These are phyloP conservation scores for Fissipunctia ypsillon DNA, from an alignment of 2,888 invertebrate genomes.

Conservation along the genomic window DNA sequence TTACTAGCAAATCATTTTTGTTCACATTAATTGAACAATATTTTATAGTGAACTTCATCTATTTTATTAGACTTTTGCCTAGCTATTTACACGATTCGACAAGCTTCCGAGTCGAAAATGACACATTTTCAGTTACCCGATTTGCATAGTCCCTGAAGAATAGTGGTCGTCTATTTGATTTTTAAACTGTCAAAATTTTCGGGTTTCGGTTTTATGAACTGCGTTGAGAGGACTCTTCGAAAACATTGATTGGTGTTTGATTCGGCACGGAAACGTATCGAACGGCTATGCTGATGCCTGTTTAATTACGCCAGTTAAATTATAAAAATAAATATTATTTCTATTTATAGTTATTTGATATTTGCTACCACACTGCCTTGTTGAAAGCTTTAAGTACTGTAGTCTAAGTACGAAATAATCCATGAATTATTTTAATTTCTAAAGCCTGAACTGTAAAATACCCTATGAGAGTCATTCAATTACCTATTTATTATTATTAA, in stretches of 20 bases:
- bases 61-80: too few relatives aligned
- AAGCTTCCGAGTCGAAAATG: too few relatives aligned
- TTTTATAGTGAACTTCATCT: not conserved
- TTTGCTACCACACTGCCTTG: slow-evolving; percentile 58
- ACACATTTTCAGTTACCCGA: too few relatives aligned
- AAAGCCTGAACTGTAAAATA: slow-evolving; percentile 7
- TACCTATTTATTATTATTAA: slow-evolving; percentile 15
- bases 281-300: slow-evolving; percentile 2
- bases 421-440: not conserved
- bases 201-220: too few relatives aligned
- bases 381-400: slow-evolving; percentile 60
- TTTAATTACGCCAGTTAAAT: slow-evolving; percentile 54
- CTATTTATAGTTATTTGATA: slow-evolving; percentile 44
- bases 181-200: too few relatives aligned
- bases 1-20: not conserved
- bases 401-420: slow-evolving; percentile 61
- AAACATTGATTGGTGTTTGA: too few relatives aligned
- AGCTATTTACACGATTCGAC: too few relatives aligned
- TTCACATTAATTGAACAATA: not conserved
- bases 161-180: too few relatives aligned
- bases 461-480: not conserved
- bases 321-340: slow-evolving; percentile 54
- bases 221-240: too few relatives aligned
- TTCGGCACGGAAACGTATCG: too few relatives aligned
- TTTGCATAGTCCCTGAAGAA: too few relatives aligned